Evolutionary conservation across 2,797 vertebrate genomes (phyloP).

Genomic region (Steatocranus sp.): DNA sequence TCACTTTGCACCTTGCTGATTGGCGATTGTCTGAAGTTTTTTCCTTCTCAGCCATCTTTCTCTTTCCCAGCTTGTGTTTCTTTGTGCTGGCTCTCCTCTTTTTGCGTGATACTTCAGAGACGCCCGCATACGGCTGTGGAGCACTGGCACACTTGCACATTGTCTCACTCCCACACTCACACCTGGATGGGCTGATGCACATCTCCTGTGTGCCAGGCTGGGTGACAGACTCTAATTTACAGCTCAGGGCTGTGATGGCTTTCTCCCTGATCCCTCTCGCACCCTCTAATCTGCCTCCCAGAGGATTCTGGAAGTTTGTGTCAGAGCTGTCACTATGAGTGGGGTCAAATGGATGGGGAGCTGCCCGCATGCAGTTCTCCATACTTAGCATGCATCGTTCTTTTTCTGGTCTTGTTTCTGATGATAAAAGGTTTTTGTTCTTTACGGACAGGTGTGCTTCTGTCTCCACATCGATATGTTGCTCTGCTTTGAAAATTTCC

Average conservation of each 20-base stretch:
- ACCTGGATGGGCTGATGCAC: conserved; percentile 67
- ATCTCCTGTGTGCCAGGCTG: conserved; percentile 52
- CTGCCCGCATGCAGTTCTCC: conserved; percentile 20
- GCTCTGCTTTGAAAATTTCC: conserved; percentile 30
- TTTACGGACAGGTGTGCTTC: conserved; percentile 61
- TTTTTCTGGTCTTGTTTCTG: conserved; percentile 22
- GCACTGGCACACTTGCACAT: conserved; percentile 25
- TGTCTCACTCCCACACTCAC: conserved; percentile 48
- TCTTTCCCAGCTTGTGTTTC: conserved; percentile 53
- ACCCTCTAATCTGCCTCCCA: conserved; percentile 72
- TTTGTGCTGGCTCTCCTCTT: conserved; percentile 57
- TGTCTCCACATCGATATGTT: conserved; percentile 25
- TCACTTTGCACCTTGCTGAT: conserved; percentile 65
- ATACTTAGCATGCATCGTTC: conserved; percentile 17
- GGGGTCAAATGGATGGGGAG: conserved; percentile 64
- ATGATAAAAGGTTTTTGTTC: conserved; percentile 45
- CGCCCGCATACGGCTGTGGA: conserved; percentile 17
- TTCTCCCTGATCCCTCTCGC: conserved; percentile 81
- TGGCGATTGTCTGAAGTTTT: conserved; percentile 59
- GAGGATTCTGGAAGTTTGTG: conserved; percentile 72
- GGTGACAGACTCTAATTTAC: conserved; percentile 78
- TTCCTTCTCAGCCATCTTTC: conserved; percentile 45
- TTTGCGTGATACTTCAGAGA: conserved; percentile 66
- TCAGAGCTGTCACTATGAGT: conserved; percentile 58
- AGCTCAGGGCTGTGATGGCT: conserved; percentile 72